A percentile compares a stretch with the other conserved stretches of the same genome.
Conservation (phyloP, 2,888 invertebrate species). For the Eristalis arbustorum region DNA sequence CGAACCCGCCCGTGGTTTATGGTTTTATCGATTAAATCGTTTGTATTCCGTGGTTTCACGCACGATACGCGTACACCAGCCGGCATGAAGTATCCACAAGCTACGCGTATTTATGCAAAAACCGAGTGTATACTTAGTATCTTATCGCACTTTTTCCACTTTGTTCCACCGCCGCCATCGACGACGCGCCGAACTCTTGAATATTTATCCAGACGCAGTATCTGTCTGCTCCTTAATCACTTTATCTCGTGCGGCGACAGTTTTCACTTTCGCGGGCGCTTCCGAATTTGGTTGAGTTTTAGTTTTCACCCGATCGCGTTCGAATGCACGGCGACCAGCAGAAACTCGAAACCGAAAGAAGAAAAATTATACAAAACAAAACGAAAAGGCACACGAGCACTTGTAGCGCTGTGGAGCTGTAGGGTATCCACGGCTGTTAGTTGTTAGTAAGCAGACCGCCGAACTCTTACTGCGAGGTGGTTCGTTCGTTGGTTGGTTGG, state of each 20-base stretch:
- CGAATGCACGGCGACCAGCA: background rate
- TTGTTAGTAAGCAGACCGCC: constrained; percentile 62
- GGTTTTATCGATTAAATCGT: constrained; percentile 49
- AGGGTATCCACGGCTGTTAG: constrained; percentile 52
- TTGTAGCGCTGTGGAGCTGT: constrained; percentile 18
- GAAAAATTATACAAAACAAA: constrained; percentile 17
- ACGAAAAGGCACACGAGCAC: constrained; percentile 39
- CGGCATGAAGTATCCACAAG: constrained; percentile 29
- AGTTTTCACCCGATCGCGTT: background rate
- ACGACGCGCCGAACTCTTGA: background rate
- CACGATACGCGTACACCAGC: constrained; percentile 21
- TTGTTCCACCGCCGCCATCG: background rate
- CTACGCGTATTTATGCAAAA: background rate
- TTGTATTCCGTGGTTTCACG: constrained; percentile 6
- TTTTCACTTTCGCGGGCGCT: background rate
- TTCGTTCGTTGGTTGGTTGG: constrained; percentile 5
- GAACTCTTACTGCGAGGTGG: constrained; percentile 56
- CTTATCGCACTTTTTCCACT: constrained; percentile 20
- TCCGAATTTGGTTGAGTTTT: background rate
- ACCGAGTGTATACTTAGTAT: background rate
- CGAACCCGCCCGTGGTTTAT: constrained; percentile 18
- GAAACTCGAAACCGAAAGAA: constrained; percentile 4
- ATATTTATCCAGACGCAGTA: background rate
- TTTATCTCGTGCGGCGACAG: background rate
- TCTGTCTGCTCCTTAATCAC: background rate